These are phyloP conservation scores for Scarus forsteni DNA, from an alignment of 2,797 vertebrate species.

Conservation along the genomic window DNA sequence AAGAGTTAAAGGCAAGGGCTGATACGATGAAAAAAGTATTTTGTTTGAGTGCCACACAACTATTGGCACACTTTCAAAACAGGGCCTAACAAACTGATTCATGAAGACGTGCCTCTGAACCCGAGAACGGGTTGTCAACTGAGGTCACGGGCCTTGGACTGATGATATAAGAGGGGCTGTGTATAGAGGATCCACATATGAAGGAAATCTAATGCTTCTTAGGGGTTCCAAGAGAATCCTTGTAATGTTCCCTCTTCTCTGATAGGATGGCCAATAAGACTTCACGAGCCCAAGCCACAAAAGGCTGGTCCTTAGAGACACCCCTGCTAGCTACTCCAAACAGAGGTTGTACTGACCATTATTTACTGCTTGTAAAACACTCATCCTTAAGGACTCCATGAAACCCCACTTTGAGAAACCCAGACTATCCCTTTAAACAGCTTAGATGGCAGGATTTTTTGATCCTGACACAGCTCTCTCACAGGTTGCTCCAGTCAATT, in stretches of 20 bases:
- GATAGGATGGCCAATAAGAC: neutral
- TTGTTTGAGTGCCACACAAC: too few relatives aligned
- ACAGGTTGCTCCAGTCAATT: conserved; percentile 42
- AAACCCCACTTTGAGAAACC: neutral
- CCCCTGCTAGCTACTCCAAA: neutral
- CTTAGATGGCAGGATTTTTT: conserved; percentile 14
- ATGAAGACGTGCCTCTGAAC: too few relatives aligned
- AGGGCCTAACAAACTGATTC: too few relatives aligned
- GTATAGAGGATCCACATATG: neutral
- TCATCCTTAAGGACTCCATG: neutral
- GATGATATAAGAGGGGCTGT: too few relatives aligned
- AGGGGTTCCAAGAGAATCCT: neutral
- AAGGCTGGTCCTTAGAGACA: neutral
- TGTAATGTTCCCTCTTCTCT: neutral
- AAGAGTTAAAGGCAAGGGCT: too few relatives aligned
- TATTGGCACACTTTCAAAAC: too few relatives aligned
- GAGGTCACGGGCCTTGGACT: too few relatives aligned
- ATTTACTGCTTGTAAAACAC: neutral
- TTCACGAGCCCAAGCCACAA: neutral
- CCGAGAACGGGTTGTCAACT: too few relatives aligned
- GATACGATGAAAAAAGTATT: too few relatives aligned
- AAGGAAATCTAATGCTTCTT: neutral
- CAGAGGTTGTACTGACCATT: neutral
- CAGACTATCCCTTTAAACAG: neutral
- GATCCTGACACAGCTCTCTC: conserved; percentile 11